Percentiles rank a stretch among this genome's conserved stretches.
These are phyloP conservation scores for Halcyon chelicuti DNA, from an alignment of 2,797 vertebrate genomes.

Conservation along the genomic window DNA sequence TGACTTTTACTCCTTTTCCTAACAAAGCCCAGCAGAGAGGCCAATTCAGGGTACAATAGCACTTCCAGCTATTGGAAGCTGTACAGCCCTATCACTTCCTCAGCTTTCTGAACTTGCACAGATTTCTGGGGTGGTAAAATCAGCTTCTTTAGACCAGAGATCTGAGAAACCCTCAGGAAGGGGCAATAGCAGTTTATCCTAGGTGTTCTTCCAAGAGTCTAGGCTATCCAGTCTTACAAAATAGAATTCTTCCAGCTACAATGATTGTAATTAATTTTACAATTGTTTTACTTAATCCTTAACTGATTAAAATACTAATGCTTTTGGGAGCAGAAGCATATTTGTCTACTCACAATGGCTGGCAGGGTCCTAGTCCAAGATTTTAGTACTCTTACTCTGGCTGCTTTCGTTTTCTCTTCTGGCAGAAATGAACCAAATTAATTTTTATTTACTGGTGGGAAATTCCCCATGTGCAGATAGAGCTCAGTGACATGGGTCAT, in stretches of 20 bases:
- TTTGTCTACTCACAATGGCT: neutral
- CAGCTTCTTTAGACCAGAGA: neutral
- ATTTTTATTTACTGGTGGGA: neutral
- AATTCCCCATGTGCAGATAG: neutral
- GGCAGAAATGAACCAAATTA: neutral
- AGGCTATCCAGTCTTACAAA: neutral
- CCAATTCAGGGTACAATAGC: neutral
- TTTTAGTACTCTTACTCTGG: neutral
- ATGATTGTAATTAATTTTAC: neutral
- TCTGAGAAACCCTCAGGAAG: neutral
- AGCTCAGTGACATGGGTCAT: neutral
- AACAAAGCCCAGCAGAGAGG: neutral
- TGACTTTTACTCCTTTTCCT: constrained; percentile 31
- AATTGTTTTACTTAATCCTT: neutral
- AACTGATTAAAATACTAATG: neutral
- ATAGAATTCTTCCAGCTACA: neutral
- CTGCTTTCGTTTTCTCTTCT: neutral
- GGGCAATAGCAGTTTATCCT: neutral
- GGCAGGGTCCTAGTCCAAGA: neutral
- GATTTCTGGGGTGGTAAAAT: neutral
- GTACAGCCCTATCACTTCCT: neutral
- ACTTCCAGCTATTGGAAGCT: constrained; percentile 21
- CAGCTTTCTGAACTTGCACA: neutral
- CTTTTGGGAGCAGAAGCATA: neutral
- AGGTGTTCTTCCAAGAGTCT: neutral